Conservation (phyloP, 2,888 invertebrate genomes). For the Tanaodytes sp. region DNA sequence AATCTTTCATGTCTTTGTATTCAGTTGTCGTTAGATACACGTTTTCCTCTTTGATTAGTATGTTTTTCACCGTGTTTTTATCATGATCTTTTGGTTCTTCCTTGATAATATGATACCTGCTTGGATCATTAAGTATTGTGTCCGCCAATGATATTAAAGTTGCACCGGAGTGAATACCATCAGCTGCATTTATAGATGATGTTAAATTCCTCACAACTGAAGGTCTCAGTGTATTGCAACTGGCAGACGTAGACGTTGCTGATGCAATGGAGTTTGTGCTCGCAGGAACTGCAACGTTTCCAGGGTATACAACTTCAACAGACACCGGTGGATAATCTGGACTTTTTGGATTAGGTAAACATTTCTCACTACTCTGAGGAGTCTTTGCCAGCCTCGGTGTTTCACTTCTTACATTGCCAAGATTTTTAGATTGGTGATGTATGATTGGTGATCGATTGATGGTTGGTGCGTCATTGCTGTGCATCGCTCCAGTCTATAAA, state of each 20-base stretch:
- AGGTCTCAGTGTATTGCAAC: not conserved
- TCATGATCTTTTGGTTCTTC: slow-evolving; percentile 12
- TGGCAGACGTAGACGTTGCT: slow-evolving; percentile 21
- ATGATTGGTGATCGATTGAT: slow-evolving; percentile 44
- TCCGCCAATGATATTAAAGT: not conserved
- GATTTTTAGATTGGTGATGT: slow-evolving; percentile 60
- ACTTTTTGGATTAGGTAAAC: slow-evolving; percentile 68
- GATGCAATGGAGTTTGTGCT: slow-evolving; percentile 21
- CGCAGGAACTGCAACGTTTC: slow-evolving; percentile 9
- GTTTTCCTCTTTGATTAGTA: slow-evolving; percentile 36
- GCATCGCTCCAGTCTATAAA: slow-evolving; percentile 12
- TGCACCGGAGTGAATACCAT: not conserved
- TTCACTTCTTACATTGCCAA: slow-evolving; percentile 64
- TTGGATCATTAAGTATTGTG: not conserved
- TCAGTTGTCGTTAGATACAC: slow-evolving; percentile 15
- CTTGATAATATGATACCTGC: not conserved
- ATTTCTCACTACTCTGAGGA: slow-evolving; percentile 64
- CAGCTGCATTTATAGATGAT: slow-evolving; percentile 11
- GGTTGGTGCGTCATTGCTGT: slow-evolving; percentile 12
- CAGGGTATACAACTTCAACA: slow-evolving; percentile 50
- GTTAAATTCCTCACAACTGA: slow-evolving; percentile 18
- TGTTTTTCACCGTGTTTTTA: not conserved
- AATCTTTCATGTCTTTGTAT: slow-evolving; percentile 30
- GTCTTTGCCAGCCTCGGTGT: slow-evolving; percentile 68
- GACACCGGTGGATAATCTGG: slow-evolving; percentile 70